Evolutionary conservation across 2,113 vertebrate species (phyloP), one percentile per base, ranked within the genome.

Genomic region (Toxostoma redivivum): DNA sequence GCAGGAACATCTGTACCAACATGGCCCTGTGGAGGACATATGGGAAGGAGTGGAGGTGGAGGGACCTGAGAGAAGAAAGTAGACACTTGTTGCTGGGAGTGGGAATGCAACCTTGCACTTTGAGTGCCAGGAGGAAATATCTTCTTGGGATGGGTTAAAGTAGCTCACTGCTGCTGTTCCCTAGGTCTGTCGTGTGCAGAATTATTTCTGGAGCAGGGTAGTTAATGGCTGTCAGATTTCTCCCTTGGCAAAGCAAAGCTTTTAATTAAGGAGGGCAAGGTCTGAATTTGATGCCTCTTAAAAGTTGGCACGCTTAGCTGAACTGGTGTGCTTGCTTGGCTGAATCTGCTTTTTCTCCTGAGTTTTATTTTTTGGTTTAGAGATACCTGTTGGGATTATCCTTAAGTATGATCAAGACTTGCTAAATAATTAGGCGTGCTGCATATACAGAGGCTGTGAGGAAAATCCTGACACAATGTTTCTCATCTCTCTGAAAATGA

Each of bases 71-170:
- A 57, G 35, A 51, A 65, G 45, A 79, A 79, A 60, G 28, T 6
- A 74, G 61, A 44, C 33, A 40, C 65, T 53, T 84, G 61, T 62
- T 76, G 48, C 40, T 82, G 81, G 33, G 61, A 15, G 9, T 56
- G 16, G 53, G 40, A 88, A 61, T 40, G 60, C n/a, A 67, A 8
- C 37, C 25, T 93, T 51, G n/a, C 89, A 73, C 91, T 98, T 80
- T 80, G 87, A 97, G 98, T 89, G 95, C 92, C 97, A 97, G 98
- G 98, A 98, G 97, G 86, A 98, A 96, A 48, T 87, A 95, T n/a
- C 96, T 97, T 95, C 94, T 97, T 14, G 22, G 90, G 44, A 91
- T 94, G 97, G 89, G 37, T 88, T 90, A 27, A 44, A 51, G 84
- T 54, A 79, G 85, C 72, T 83, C 62, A 12, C 47, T 76, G 61